phyloP scores from a whole-genome alignment of 2,113 vertebrate species.

The Hyperopisus bebe region DNA sequence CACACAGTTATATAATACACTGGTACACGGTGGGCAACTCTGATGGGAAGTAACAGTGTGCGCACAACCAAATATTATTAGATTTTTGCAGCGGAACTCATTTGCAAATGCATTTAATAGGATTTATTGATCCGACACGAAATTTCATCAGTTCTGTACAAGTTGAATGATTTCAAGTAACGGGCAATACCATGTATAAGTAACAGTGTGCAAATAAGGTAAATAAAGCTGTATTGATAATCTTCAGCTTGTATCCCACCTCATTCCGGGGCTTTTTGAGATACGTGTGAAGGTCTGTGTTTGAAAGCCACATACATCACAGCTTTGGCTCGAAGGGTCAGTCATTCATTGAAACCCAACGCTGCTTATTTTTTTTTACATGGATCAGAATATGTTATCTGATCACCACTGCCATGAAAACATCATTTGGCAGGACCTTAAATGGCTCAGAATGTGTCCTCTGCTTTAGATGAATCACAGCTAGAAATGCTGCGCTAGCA shows the following conservation, averaged over 20 bases:
- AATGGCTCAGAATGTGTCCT: neutral
- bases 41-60: neutral
- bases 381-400: neutral
- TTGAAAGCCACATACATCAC: neutral
- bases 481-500: no score
- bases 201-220: neutral
- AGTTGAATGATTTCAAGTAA: neutral
- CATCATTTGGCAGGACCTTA: neutral
- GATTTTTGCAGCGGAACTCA: neutral
- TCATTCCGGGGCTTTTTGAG: neutral
- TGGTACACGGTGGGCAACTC: neutral
- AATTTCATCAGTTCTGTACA: neutral
- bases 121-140: neutral
- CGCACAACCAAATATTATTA: neutral
- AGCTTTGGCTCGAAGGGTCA: neutral
- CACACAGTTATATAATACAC: neutral
- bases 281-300: neutral
- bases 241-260: neutral
- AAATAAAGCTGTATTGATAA: neutral
- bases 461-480: neutral
- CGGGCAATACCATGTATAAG: neutral
- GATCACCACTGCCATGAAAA: neutral
- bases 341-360: neutral
- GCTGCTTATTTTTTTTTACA: neutral
- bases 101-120: conserved; percentile 6